Evolutionary conservation across 2,797 vertebrate species (phyloP).

Genomic region (Orestias chungarensis): DNA sequence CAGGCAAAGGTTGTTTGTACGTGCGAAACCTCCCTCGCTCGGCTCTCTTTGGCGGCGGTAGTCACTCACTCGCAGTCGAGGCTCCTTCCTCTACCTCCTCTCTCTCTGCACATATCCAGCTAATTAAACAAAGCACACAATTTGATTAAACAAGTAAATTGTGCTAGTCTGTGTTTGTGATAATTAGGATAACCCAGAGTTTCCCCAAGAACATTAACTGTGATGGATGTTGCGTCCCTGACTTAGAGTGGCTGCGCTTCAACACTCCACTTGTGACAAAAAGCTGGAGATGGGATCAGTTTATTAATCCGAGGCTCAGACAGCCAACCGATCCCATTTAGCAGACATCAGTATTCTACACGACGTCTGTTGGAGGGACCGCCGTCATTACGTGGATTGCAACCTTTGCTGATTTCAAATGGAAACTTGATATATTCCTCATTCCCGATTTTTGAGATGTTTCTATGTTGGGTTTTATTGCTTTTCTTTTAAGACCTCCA

Average conservation of each 20-base stretch:
- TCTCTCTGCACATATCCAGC: slow-evolving; percentile 71
- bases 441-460: background rate
- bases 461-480: no score
- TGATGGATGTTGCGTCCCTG: slow-evolving; percentile 68
- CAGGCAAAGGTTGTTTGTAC: slow-evolving; percentile 71
- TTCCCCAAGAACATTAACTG: slow-evolving; percentile 77
- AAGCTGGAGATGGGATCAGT: slow-evolving; percentile 46
- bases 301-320: slow-evolving; percentile 57
- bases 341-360: slow-evolving; percentile 35
- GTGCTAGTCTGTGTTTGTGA: slow-evolving; percentile 76
- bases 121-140: slow-evolving; percentile 80
- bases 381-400: background rate
- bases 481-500: no score
- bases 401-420: background rate
- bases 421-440: background rate
- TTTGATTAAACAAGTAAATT: slow-evolving; percentile 82
- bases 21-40: slow-evolving; percentile 63
- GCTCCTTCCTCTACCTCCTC: slow-evolving; percentile 48
- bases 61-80: slow-evolving; percentile 49
- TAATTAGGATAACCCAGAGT: slow-evolving; percentile 77
- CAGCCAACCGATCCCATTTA: slow-evolving; percentile 41
- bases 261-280: slow-evolving; percentile 43
- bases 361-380: slow-evolving; percentile 24
- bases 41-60: slow-evolving; percentile 27
- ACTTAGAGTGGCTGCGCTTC: slow-evolving; percentile 59